Evolutionary conservation across 2,797 vertebrate species (phyloP).

Genomic region (Melanotaenia boesemani): DNA sequence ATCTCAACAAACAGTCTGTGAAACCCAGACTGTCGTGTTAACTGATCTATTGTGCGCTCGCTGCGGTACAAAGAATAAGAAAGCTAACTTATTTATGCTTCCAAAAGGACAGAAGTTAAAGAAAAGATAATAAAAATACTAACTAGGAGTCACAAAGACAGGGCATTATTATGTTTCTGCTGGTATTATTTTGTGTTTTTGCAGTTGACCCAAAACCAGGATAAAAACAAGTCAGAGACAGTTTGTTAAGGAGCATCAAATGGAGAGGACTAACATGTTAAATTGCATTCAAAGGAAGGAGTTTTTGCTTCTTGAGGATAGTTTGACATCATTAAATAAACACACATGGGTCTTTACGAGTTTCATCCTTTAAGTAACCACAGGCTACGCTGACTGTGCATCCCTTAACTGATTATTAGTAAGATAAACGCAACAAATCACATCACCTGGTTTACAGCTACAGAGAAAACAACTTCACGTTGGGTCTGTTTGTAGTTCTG

Average conservation of each 20-base stretch:
- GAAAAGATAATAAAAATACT: constrained; percentile 36
- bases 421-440: background rate
- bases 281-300: constrained; percentile 12
- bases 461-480: background rate
- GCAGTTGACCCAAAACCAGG: constrained; percentile 14
- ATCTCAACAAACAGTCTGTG: background rate
- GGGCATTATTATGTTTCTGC: constrained; percentile 13
- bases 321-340: constrained; percentile 42
- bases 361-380: background rate
- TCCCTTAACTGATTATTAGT: constrained; percentile 19
- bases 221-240: constrained; percentile 17
- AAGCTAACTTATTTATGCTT: constrained; percentile 20
- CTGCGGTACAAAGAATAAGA: constrained; percentile 10
- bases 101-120: constrained; percentile 16
- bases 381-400: constrained; percentile 1
- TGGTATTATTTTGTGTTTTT: background rate
- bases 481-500: constrained; percentile 8
- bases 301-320: constrained; percentile 2
- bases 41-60: constrained; percentile 50
- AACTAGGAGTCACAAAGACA: constrained; percentile 21
- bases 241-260: constrained; percentile 29
- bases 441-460: background rate
- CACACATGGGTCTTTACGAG: background rate
- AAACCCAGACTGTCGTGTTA: constrained; percentile 10
- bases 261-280: constrained; percentile 2